These are phyloP conservation scores for Frieseomelitta varia DNA, from an alignment of 1,140 invertebrate species.

Conservation along the genomic window DNA sequence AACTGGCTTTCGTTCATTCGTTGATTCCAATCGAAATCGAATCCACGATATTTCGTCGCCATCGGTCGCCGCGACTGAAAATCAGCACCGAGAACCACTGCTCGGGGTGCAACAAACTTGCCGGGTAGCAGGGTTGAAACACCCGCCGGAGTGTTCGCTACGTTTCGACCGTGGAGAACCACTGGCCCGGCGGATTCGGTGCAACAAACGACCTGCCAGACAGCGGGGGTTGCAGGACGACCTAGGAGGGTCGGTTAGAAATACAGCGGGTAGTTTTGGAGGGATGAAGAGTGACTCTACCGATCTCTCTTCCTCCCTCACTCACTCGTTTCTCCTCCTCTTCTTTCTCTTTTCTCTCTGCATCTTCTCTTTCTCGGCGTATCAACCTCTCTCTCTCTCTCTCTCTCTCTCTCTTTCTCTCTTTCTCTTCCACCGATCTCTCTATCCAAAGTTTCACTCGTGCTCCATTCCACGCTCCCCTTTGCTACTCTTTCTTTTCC, in stretches of 20 bases:
- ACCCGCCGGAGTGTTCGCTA: conserved; percentile 52
- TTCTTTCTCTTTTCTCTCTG: conserved; percentile 22
- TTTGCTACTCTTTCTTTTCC: conserved; percentile 43
- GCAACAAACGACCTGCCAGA: conserved; percentile 79
- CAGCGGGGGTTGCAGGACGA: conserved; percentile 71
- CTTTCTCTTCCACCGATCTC: not conserved
- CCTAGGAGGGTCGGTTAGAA: conserved; percentile 57
- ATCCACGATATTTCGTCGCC: no score
- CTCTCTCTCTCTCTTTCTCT: conserved; percentile 16
- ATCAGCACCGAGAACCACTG: conserved; percentile 60
- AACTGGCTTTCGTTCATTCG: not conserved
- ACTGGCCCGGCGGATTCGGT: conserved; percentile 75
- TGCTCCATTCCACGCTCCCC: conserved; percentile 30
- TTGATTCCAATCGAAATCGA: not conserved
- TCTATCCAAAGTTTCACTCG: conserved; percentile 1
- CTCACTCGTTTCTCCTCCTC: not conserved
- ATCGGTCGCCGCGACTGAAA: not conserved
- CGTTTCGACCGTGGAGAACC: conserved; percentile 69
- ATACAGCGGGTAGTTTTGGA: conserved; percentile 70
- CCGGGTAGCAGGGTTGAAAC: conserved; percentile 64
- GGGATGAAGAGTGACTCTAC: conserved; percentile 38
- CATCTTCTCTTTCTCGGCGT: conserved; percentile 25
- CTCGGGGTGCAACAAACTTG: conserved; percentile 75
- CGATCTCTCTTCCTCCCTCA: not conserved
- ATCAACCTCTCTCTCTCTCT: not conserved